These are phyloP conservation scores for Amphiprion percula DNA, from an alignment of 2,113 vertebrate genomes.

Conservation along the genomic window DNA sequence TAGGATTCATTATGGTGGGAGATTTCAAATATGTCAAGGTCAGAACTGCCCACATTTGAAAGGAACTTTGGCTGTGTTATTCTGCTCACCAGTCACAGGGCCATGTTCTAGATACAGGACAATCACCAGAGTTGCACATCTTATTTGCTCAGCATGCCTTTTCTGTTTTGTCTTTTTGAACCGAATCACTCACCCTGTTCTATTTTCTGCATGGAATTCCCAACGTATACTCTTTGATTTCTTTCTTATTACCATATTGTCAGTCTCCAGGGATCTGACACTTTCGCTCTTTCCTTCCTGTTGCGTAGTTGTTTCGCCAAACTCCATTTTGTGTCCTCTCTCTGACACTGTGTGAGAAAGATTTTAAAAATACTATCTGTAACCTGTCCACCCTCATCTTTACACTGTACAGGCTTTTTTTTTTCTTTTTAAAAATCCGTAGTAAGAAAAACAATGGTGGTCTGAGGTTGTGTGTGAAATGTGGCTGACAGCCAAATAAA, in stretches of 20 bases:
- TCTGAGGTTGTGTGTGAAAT: conserved; percentile 60
- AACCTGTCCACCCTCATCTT: conserved; percentile 34
- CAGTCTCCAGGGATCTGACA: neutral
- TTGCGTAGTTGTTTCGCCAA: neutral
- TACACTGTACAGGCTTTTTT: conserved; percentile 24
- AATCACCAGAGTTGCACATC: neutral
- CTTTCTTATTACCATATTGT: neutral
- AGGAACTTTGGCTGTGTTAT: neutral
- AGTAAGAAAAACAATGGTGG: conserved; percentile 56
- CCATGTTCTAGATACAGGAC: neutral
- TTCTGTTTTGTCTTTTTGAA: neutral
- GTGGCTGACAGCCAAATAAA: conserved; percentile 72
- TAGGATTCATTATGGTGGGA: conserved; percentile 34
- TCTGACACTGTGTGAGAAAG: neutral
- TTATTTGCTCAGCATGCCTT: too few species aligned
- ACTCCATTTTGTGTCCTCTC: neutral
- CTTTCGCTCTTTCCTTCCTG: neutral
- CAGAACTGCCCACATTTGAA: neutral
- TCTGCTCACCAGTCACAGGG: neutral
- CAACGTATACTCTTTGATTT: too few species aligned
- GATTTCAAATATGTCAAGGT: neutral
- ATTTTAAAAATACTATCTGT: conserved; percentile 7
- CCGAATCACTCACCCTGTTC: neutral
- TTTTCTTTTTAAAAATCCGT: conserved; percentile 18
- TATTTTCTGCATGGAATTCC: neutral